These are phyloP conservation scores for Drosophila grimshawi DNA, from an alignment of 1,140 invertebrate genomes.

Conservation along the genomic window DNA sequence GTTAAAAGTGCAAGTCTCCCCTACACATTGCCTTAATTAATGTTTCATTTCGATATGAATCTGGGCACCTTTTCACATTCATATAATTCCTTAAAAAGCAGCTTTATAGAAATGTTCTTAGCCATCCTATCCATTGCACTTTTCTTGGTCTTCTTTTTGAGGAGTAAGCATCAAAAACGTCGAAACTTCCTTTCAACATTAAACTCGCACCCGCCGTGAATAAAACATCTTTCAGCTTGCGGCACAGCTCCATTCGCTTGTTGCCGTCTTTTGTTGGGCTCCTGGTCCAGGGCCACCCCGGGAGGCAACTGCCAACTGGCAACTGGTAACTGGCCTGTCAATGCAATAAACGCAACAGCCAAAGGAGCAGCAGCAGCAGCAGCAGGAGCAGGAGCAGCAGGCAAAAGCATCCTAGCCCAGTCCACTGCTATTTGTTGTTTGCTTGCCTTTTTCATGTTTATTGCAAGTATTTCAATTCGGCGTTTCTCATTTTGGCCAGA, in stretches of 20 bases:
- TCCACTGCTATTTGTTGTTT: slow-evolving; percentile 24
- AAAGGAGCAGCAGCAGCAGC: slow-evolving; percentile 65
- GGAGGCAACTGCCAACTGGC: slow-evolving; percentile 34
- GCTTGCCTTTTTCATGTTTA: slow-evolving; percentile 74
- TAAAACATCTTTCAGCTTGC: slow-evolving; percentile 69
- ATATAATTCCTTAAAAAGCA: slow-evolving; percentile 1
- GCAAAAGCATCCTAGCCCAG: slow-evolving; percentile 22
- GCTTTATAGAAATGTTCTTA: slow-evolving; percentile 3
- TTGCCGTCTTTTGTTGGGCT: slow-evolving; percentile 47
- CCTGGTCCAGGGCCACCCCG: slow-evolving; percentile 20
- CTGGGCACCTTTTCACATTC: not conserved
- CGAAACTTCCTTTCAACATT: slow-evolving; percentile 63
- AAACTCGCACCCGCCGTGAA: slow-evolving; percentile 55
- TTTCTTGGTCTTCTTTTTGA: slow-evolving; percentile 33
- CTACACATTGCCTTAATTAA: too few relatives aligned
- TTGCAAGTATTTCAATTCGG: slow-evolving; percentile 78
- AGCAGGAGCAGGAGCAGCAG: slow-evolving; percentile 19
- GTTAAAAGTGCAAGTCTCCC: too few relatives aligned
- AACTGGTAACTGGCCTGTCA: slow-evolving; percentile 65
- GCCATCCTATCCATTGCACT: slow-evolving; percentile 27
- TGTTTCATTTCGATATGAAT: too few relatives aligned
- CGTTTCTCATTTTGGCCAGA: slow-evolving; percentile 59
- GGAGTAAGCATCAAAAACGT: slow-evolving; percentile 69
- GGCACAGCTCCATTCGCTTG: slow-evolving; percentile 49
- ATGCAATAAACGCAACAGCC: slow-evolving; percentile 74